Evolutionary conservation across 2,888 invertebrate species (phyloP), one percentile per base, ranked within the genome.

Genomic region (Myopa tessellatipennis): DNA sequence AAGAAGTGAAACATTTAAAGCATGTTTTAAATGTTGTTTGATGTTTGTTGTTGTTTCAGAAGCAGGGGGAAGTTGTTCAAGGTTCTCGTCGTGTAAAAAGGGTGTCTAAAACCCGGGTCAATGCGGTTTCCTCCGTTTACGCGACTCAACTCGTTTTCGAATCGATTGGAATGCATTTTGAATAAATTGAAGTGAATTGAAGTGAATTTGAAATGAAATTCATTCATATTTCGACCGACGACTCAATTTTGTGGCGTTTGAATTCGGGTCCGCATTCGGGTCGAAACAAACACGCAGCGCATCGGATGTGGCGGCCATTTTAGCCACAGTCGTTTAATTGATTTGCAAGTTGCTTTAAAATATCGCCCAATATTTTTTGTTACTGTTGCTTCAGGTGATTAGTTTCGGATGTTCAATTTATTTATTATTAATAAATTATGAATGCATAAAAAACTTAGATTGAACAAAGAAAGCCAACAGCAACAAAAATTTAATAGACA

Each of bases 261-360:
- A 74, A 34, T 63, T 61, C 7, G 26, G 61, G 18, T 14, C 18
- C 45, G 52, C 52, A 63, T n/a, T 34, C 26, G 36, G 63, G 26
- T 36, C 50, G 36, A 74, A 65, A 65, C 52, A 45, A 74, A 38
- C 68, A 67, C 67, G 67, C 74, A 55, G 50, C 68, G 74, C 74
- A 68, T 55, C 38, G 74, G 74, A 74, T 45, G 58, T 68, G 74
- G 67, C 67, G 34, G 40, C 68, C 40, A 10, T 45, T 45, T 45
- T 45, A 45, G 67, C 68, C 74, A 68, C 74, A 68, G 65, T 34
- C 50, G n/a, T 74, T 65, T 74, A 74, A 74, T 74, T 65, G 52
- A 74, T 67, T 67, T 38, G 60, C 58, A 74, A 36, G 26, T 26
- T n/a, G 65, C n/a, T 26, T 55, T 7, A 67, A 26, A 14, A n/a